Percentiles rank a stretch among this genome's conserved stretches.
Evolutionary conservation across 2,888 invertebrate genomes (phyloP).

Genomic region (Notodonta dromedarius): DNA sequence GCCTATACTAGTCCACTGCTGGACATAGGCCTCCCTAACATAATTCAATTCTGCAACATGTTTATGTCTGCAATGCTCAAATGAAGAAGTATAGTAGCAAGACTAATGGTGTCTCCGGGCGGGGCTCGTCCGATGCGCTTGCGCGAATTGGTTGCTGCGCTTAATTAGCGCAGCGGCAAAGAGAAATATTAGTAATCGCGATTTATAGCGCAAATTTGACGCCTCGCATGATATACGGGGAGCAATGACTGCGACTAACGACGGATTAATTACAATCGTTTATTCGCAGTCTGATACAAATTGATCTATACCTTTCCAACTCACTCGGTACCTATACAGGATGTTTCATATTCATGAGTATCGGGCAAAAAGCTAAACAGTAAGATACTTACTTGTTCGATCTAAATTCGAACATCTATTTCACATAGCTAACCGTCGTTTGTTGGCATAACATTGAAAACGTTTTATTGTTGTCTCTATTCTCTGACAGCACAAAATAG

Average conservation of each 20-base stretch:
- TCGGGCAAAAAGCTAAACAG: no score
- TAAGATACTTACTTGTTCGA: no score
- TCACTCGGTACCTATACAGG: background rate
- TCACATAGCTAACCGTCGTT: no score
- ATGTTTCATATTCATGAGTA: no score
- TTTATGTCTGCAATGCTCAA: conserved; percentile 35
- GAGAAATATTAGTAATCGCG: conserved; percentile 76
- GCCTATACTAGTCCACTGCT: no score
- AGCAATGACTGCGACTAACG: conserved; percentile 41
- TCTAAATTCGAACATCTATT: no score
- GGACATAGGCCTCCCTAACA: no score
- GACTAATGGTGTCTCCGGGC: conserved; percentile 78
- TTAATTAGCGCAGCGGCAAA: conserved; percentile 73
- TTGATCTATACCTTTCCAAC: background rate
- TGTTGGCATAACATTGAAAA: no score
- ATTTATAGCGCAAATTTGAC: conserved; percentile 63
- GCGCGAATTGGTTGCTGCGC: conserved; percentile 71
- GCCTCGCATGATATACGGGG: conserved; percentile 54
- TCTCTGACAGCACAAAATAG: no score
- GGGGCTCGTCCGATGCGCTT: conserved; percentile 67
- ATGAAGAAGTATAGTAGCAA: conserved; percentile 55
- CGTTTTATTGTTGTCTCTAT: no score
- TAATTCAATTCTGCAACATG: conserved; percentile 27
- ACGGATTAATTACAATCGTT: conserved; percentile 2
- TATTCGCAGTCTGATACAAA: background rate